Percentiles rank a stretch among this genome's conserved stretches.
These are phyloP conservation scores for Leptobrachium leishanense DNA, from an alignment of 2,113 vertebrate genomes.

Conservation along the genomic window DNA sequence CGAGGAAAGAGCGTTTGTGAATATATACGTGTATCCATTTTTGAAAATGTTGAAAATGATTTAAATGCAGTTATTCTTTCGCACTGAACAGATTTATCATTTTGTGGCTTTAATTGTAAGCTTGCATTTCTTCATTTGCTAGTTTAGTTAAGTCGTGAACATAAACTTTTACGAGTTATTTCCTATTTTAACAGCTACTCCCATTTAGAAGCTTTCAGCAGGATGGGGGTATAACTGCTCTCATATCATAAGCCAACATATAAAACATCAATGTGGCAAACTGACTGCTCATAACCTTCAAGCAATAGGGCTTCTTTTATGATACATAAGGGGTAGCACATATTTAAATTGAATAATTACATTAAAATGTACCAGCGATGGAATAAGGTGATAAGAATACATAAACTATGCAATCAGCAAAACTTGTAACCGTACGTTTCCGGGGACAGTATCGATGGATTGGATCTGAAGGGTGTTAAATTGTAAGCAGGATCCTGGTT, in stretches of 20 bases:
- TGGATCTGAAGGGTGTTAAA: too few species aligned
- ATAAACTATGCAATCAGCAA: too few species aligned
- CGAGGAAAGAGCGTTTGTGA: too few species aligned
- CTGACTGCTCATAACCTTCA: slow-evolving; percentile 25
- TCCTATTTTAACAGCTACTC: slow-evolving; percentile 42
- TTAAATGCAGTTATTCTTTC: neutral
- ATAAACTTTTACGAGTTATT: slow-evolving; percentile 44
- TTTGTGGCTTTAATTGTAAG: neutral
- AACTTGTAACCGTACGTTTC: too few species aligned
- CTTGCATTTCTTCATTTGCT: neutral
- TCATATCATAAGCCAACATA: slow-evolving; percentile 33
- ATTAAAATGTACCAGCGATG: slow-evolving; percentile 3
- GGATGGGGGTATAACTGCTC: slow-evolving; percentile 15
- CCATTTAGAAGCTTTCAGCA: slow-evolving; percentile 20
- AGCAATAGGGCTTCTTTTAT: slow-evolving; percentile 13
- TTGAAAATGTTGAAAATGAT: neutral
- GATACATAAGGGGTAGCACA: slow-evolving; percentile 17
- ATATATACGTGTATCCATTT: too few species aligned
- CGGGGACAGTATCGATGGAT: too few species aligned
- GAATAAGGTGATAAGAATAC: too few species aligned
- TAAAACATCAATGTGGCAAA: slow-evolving; percentile 23
- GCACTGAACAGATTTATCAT: neutral
- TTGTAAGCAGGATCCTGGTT: too few species aligned
- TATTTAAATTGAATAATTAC: slow-evolving; percentile 17
- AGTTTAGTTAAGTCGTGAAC: slow-evolving; percentile 17